phyloP scores from a whole-genome alignment of 2,113 vertebrate species.

The Tetrax tetrax region DNA sequence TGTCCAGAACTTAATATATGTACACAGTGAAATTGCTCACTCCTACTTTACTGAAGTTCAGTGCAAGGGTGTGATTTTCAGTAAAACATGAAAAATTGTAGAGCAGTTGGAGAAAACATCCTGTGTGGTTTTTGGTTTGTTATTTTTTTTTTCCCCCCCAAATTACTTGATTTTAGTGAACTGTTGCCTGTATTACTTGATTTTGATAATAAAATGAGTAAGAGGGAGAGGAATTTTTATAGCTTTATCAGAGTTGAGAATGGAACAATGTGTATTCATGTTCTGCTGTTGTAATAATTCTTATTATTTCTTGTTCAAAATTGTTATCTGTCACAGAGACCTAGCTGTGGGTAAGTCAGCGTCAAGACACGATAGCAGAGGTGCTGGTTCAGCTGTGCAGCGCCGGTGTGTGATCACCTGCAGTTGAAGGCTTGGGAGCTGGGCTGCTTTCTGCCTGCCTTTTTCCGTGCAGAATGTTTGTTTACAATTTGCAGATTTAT shows the following conservation, averaged over 20 bases:
- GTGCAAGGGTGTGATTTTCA: constrained; percentile 45
- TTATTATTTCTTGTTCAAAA: neutral
- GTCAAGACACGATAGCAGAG: neutral
- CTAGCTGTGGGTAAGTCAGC: constrained; percentile 15
- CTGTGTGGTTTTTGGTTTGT: neutral
- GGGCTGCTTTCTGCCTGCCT: neutral
- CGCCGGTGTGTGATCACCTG: neutral
- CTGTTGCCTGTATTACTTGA: neutral
- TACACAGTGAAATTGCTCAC: constrained; percentile 20
- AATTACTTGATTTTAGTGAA: neutral
- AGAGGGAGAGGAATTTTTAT: neutral
- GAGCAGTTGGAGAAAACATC: neutral
- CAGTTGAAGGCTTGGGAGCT: neutral
- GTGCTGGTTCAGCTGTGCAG: neutral
- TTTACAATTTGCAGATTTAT: neutral
- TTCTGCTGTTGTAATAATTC: neutral
- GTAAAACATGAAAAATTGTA: constrained; percentile 9
- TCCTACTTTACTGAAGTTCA: constrained; percentile 47
- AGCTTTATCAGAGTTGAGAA: constrained; percentile 5
- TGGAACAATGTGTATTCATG: neutral
- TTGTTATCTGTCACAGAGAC: neutral
- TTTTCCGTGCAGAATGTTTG: neutral
- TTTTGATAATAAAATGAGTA: neutral
- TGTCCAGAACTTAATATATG: constrained; percentile 66
- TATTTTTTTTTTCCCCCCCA: neutral